Evolutionary conservation across 2,797 vertebrate species (phyloP).

Genomic region (Sebastes taczanowskii): DNA sequence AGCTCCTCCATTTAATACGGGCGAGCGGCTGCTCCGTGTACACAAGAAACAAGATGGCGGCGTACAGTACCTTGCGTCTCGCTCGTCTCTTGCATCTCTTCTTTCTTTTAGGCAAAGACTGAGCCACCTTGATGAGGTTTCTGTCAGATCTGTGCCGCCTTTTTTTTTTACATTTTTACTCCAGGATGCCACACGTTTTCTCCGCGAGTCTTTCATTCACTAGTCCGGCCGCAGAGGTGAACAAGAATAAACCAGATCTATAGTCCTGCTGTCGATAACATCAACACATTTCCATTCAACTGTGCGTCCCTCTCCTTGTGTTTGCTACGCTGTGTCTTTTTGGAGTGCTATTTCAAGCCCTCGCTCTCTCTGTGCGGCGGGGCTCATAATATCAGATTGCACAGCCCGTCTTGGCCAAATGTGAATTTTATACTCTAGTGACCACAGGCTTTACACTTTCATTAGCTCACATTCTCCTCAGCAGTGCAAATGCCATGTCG

Average conservation of each 20-base stretch:
- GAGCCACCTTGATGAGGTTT: neutral
- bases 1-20: constrained; percentile 54
- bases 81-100: constrained; percentile 19
- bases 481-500: constrained; percentile 85
- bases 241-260: neutral
- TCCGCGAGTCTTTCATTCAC: neutral
- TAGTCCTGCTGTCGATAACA: neutral
- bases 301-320: constrained; percentile 19
- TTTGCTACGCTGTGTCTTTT: constrained; percentile 48
- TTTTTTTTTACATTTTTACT: constrained; percentile 15
- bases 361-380: constrained; percentile 50
- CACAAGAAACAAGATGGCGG: constrained; percentile 76
- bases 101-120: constrained; percentile 20
- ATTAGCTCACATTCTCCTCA: constrained; percentile 89
- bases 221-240: neutral
- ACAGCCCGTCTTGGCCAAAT: constrained; percentile 82
- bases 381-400: constrained; percentile 88
- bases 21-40: constrained; percentile 19
- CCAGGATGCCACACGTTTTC: neutral
- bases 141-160: neutral
- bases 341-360: constrained; percentile 48
- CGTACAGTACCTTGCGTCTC: constrained; percentile 67
- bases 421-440: constrained; percentile 89
- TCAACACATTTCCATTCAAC: neutral
- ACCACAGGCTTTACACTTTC: constrained; percentile 89